Percentiles rank a stretch among this genome's conserved stretches.
Conservation (phyloP, 2,797 vertebrate species). For the Hozukius guyotensis region DNA sequence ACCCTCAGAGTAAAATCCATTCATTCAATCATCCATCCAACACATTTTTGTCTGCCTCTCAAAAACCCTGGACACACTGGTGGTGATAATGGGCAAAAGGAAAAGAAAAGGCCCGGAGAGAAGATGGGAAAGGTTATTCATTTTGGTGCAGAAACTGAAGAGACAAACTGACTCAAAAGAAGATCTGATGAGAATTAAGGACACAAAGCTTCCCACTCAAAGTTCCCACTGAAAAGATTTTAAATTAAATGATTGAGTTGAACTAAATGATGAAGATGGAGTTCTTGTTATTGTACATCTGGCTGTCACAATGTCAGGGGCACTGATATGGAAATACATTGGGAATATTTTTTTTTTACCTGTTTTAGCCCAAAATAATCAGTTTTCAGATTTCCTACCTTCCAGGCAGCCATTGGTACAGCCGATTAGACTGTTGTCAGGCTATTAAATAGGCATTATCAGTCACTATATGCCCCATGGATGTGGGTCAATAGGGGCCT, state of each 20-base stretch:
- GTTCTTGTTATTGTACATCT: neutral
- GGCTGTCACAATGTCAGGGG: neutral
- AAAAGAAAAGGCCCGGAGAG: conserved; percentile 8
- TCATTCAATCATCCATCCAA: conserved; percentile 10
- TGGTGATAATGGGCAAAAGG: neutral
- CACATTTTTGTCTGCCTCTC: conserved; percentile 12
- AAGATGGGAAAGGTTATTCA: conserved; percentile 12
- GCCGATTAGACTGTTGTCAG: no score
- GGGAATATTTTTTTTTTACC: neutral
- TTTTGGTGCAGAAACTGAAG: neutral
- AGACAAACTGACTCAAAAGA: neutral
- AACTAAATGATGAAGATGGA: neutral
- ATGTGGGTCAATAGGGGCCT: no score
- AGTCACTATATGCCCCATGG: rapidly evolving
- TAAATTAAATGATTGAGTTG: neutral
- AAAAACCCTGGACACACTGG: neutral
- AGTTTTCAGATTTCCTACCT: neutral
- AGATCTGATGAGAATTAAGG: neutral
- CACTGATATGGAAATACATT: neutral
- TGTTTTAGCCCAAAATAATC: neutral
- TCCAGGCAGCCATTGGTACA: neutral
- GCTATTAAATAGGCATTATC: no score
- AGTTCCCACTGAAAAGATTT: neutral
- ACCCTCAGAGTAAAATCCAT: conserved; percentile 4
- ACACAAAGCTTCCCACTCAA: neutral